Percentiles rank a stretch among this genome's conserved stretches.
Evolutionary conservation across 2,797 vertebrate species (phyloP).

Genomic region (Myripristis jacobus): DNA sequence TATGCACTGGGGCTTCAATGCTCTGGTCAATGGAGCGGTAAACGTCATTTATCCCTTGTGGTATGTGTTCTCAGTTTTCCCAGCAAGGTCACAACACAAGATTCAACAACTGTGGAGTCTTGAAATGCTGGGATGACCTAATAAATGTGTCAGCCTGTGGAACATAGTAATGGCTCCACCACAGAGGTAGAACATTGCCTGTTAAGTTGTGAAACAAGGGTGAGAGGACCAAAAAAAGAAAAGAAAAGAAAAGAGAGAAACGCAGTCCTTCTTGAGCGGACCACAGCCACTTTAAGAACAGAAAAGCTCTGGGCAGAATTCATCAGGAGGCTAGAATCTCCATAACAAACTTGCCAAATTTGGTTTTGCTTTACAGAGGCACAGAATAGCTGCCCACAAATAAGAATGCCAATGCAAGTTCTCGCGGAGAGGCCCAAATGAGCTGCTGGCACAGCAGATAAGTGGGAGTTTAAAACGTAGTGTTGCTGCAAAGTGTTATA

Average conservation of each 20-base stretch:
- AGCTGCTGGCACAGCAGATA: constrained; percentile 52
- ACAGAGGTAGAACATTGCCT: not conserved
- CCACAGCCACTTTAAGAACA: constrained; percentile 34
- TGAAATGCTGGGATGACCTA: not conserved
- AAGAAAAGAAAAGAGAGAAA: too few relatives aligned
- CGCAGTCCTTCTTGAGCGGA: constrained; percentile 26
- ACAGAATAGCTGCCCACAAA: constrained; percentile 54
- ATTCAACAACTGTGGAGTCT: not conserved
- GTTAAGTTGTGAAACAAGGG: constrained; percentile 13
- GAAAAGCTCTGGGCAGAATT: constrained; percentile 50
- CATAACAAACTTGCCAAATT: constrained; percentile 54
- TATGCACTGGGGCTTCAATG: constrained; percentile 13
- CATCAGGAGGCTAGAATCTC: constrained; percentile 58
- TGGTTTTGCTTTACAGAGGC: constrained; percentile 54
- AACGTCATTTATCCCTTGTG: constrained; percentile 16
- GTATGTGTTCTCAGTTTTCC: constrained; percentile 25
- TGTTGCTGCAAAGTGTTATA: constrained; percentile 51
- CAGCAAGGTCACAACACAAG: constrained; percentile 24
- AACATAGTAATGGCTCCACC: not conserved
- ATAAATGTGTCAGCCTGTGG: not conserved
- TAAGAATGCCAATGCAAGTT: constrained; percentile 40
- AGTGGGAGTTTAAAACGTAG: constrained; percentile 38
- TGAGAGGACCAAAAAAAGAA: constrained; percentile 22
- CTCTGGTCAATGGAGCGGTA: constrained; percentile 12
- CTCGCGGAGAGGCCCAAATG: constrained; percentile 43